Conservation (phyloP, 2,113 vertebrate species). For the Limanda limanda region DNA sequence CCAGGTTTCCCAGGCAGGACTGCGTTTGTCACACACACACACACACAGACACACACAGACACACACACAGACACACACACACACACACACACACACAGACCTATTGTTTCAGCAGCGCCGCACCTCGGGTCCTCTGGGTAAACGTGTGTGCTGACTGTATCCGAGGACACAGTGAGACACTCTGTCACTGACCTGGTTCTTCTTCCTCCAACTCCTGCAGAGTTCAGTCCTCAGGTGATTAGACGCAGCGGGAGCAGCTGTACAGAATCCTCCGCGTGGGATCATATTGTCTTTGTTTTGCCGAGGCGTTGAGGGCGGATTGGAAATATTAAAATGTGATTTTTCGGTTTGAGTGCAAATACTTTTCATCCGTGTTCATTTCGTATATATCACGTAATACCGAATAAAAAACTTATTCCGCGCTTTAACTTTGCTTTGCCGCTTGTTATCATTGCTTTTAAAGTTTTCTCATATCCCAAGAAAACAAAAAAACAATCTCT, state of each 20-base stretch:
- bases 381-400: conserved; percentile 8
- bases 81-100: conserved; percentile 49
- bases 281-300: conserved; percentile 14
- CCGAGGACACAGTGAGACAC: conserved; percentile 60
- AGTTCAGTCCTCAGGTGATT: conserved; percentile 58
- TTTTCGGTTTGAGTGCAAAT: conserved; percentile 13
- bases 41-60: conserved; percentile 46
- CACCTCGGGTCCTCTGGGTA: conserved; percentile 59
- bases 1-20: conserved; percentile 46
- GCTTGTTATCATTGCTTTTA: background rate
- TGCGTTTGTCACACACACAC: conserved; percentile 19
- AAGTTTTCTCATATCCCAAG: conserved; percentile 8
- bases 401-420: background rate
- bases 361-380: conserved; percentile 5
- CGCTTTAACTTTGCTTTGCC: background rate
- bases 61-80: conserved; percentile 18
- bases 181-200: conserved; percentile 64
- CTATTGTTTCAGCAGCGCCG: conserved; percentile 63
- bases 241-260: conserved; percentile 21
- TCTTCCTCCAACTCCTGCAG: conserved; percentile 38
- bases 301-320: background rate
- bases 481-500: conserved; percentile 2
- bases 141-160: conserved; percentile 63
- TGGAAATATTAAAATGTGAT: conserved; percentile 19
- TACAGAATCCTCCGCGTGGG: background rate